Conservation (phyloP, 2,797 vertebrate genomes). For the Zenarchopterus dispar region DNA sequence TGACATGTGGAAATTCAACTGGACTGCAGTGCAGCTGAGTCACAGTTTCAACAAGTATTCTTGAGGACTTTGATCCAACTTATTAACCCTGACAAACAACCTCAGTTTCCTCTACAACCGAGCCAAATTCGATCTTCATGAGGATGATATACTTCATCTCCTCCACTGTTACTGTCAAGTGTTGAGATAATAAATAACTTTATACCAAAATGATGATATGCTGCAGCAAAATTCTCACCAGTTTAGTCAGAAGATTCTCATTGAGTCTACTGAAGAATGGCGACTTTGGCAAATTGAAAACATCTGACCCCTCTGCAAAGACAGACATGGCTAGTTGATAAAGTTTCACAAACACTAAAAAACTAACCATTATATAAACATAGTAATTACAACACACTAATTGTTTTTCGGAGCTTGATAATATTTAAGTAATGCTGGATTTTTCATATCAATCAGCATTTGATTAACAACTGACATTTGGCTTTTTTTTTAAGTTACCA, state of each 20-base stretch:
- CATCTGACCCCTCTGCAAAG: conserved; percentile 59
- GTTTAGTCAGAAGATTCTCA: conserved; percentile 56
- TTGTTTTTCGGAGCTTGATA: neutral
- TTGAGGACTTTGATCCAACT: too few species aligned
- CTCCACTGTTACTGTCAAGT: too few species aligned
- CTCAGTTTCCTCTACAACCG: too few species aligned
- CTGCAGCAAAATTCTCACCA: conserved; percentile 61
- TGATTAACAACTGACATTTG: neutral
- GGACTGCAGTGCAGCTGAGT: neutral
- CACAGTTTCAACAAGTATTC: neutral
- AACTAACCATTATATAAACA: neutral
- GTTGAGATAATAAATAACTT: too few species aligned
- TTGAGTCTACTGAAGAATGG: conserved; percentile 72
- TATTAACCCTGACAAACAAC: too few species aligned
- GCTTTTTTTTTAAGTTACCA: conserved; percentile 59
- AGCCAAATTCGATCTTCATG: too few species aligned
- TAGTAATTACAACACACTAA: too few species aligned
- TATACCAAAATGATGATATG: neutral
- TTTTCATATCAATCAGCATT: neutral
- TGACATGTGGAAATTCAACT: neutral
- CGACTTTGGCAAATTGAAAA: conserved; percentile 69
- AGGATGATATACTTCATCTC: too few species aligned
- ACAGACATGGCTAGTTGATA: neutral
- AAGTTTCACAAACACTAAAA: neutral
- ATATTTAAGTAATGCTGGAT: too few species aligned